Conservation (phyloP, 2,797 vertebrate genomes). For the Brachyalestes nurse region DNA sequence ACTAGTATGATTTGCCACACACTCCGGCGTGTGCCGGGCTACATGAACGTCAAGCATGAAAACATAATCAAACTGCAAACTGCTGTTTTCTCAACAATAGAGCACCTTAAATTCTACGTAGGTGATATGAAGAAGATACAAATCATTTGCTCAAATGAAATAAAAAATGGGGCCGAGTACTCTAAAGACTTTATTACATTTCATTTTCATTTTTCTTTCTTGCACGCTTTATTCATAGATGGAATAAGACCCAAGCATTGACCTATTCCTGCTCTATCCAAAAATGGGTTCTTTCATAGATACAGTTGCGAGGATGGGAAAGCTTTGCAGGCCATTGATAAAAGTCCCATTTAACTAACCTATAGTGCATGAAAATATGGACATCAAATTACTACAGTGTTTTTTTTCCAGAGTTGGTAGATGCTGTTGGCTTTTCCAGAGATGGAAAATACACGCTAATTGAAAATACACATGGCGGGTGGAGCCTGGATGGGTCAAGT, state of each 20-base stretch:
- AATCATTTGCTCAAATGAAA: neutral
- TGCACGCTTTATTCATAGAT: neutral
- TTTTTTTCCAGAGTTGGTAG: too few relatives aligned
- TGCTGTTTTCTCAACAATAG: neutral
- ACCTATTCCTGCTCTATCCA: too few relatives aligned
- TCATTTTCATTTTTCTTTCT: neutral
- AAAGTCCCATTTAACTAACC: too few relatives aligned
- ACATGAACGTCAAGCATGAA: conserved; percentile 6
- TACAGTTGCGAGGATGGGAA: neutral
- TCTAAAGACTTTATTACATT: neutral
- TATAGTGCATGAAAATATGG: neutral
- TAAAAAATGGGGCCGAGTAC: neutral
- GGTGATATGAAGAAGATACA: neutral
- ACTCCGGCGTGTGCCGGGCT: conserved; percentile 1
- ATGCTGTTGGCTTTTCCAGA: neutral
- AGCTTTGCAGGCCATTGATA: neutral
- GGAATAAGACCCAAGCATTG: too few relatives aligned
- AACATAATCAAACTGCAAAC: neutral
- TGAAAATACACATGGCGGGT: too few relatives aligned
- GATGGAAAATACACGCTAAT: too few relatives aligned
- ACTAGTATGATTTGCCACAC: conserved; percentile 3
- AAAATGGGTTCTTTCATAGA: too few relatives aligned
- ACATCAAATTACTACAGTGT: neutral
- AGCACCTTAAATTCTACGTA: neutral
- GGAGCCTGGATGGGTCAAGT: neutral